phyloP scores from a whole-genome alignment of 2,113 vertebrate genomes.

The Cacatua alba region DNA sequence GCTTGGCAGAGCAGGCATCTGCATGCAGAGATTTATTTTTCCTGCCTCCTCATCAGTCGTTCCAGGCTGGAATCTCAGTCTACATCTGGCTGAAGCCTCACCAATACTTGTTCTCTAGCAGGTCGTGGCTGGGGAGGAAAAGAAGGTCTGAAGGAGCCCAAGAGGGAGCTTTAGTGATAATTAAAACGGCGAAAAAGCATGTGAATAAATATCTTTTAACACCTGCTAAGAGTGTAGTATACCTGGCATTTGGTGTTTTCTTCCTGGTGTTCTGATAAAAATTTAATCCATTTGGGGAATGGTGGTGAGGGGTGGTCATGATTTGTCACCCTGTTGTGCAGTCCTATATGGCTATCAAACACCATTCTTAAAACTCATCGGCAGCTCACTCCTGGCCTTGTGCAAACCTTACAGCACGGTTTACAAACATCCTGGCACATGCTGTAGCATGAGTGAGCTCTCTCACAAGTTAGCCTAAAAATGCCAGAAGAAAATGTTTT shows the following conservation, averaged over 20 bases:
- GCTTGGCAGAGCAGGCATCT: background rate
- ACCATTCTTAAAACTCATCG: background rate
- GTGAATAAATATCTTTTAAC: background rate
- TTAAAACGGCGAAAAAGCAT: fast-evolving
- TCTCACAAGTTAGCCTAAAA: background rate
- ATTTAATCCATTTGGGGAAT: background rate
- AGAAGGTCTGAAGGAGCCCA: background rate
- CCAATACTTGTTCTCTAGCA: background rate
- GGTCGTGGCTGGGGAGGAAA: background rate
- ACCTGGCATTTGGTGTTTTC: background rate
- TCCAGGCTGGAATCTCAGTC: background rate
- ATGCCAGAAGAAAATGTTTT: background rate
- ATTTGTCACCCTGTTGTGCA: background rate
- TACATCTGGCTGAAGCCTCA: background rate
- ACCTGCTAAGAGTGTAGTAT: background rate
- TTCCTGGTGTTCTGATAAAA: background rate
- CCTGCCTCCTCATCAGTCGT: background rate
- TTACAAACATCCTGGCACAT: background rate
- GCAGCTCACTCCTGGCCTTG: background rate
- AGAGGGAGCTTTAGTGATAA: background rate
- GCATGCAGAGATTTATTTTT: background rate
- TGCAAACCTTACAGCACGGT: background rate
- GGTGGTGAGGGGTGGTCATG: background rate
- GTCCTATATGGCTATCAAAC: background rate
- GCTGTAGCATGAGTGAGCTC: background rate